Base-by-base conservation (phyloP, 2,888 invertebrate species). In the Epiblema foenella region DNA sequence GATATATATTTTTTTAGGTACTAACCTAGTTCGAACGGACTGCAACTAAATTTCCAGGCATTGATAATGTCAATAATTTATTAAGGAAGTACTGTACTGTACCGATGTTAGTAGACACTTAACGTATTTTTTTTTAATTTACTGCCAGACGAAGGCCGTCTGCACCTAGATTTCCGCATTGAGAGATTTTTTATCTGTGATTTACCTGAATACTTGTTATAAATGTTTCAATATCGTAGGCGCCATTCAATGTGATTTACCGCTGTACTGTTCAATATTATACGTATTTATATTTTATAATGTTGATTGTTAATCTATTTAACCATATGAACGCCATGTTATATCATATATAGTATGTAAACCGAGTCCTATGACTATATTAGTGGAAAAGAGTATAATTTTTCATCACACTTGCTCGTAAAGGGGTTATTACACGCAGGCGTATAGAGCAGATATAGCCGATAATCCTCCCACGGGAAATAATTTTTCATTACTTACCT, bases 161-260 rank as follows among this genome's bases (percentile, higher is more conserved):
- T 58, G 62, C 39, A 33, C 49, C 57, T 29, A 57, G 33, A 20
- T 17, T 66, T 59, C 65, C 66, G 57, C 46, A 69, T 65, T 66
- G 52, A 29, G 69, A 69, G 69, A 69, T 73, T 73, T 68, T 69
- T 69, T 56, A 73, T 73, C 71, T 71, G 71, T 71, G 71, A 71
- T 71, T 71, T 67, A 71, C 42, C 56, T 71, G 60, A 67, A 67
- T 71, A 66, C 49, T 64, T 52, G 54, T 64, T 52, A 46, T 54
- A 39, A 33, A 52, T 51, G 37, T 52, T n/a, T n/a, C 18, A 37
- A 52, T 62, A 18, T 11, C 11, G 24, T 60, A 29, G 12, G 64
- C 51, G 39, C 2, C 24, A 20, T n/a, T 42, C 39, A 37, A 37
- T 56, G 56, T 29, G 29, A 29, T 56, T 56, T 29, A 15, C 39